Base-by-base conservation (phyloP, 2,797 vertebrate genomes). In the Smutsia temminckii region DNA sequence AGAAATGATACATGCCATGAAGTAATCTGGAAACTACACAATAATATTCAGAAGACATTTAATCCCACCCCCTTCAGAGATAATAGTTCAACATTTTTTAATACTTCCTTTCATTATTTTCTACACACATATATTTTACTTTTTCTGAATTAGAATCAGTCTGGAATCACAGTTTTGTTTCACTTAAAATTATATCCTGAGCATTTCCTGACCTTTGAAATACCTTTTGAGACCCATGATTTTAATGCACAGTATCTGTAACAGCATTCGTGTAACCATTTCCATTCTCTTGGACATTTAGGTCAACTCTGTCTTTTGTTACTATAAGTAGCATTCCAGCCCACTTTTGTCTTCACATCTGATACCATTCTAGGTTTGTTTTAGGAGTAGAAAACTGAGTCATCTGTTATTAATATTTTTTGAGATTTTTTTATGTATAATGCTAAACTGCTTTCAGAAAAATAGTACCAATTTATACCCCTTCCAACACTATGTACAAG, bases 341-440 rank as follows among this genome's bases (percentile, higher is more conserved):
- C 34, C 40, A 77, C 16, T 53, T 85, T 66, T 29, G 37, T 83
- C 94, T 81, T 75, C 4, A 0, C 75, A 81, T 53, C 71, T 61
- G 61, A 68, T 64, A 9, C 27, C 16, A 5, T 83, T n/a, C 16
- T 59, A 63, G 75, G 78, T 87, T 85, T 90, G 81, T 78, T 85
- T 64, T 64, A 59, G 71, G 79, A 80, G 29, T 53, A 29, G 77
- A 95, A 88, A 96, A 55, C 83, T 85, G 79, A 94, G 83, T 86
- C 83, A 53, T 57, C 42, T 59, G 23, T 94, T 84, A 80, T 80
- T 91, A 61, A 61, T 92, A 68, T 49, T 77, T 46, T 89, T 78
- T 69, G 71, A 93, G 80, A 12, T 37, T 85, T 91, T 46, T 92
- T 53, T 63, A 27, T 96, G 69, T 20, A 18, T 32, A 46, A 34